These are phyloP conservation scores for Ageneiosus marmoratus DNA, from an alignment of 2,113 vertebrate genomes.

Conservation along the genomic window DNA sequence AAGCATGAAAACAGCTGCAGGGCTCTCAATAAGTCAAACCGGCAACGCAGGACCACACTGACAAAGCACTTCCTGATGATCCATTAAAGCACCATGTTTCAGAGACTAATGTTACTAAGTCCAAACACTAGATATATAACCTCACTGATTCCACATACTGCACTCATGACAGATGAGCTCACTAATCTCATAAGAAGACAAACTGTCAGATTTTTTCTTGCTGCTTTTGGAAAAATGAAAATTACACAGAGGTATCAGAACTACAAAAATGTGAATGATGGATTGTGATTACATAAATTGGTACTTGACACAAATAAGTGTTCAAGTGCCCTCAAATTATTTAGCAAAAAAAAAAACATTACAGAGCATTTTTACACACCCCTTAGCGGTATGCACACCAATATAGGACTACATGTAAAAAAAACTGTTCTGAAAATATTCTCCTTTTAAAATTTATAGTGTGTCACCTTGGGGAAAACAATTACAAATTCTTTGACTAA, in stretches of 20 bases:
- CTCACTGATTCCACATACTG: not conserved
- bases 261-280: not conserved
- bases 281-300: not conserved
- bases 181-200: not conserved
- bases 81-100: not conserved
- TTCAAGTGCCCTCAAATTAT: not conserved
- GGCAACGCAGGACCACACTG: not conserved
- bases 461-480: not conserved
- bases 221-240: not conserved
- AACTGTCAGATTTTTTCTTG: not conserved
- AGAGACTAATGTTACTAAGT: not conserved
- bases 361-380: not conserved
- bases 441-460: not conserved
- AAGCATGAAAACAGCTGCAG: not conserved
- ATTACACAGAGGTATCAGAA: not conserved
- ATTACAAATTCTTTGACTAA: too few species aligned
- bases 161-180: constrained; percentile 1
- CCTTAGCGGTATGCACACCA: not conserved
- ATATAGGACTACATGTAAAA: not conserved
- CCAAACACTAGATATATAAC: not conserved
- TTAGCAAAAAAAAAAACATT: not conserved
- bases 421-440: not conserved
- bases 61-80: constrained; percentile 17
- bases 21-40: not conserved
- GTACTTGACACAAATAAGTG: not conserved